Conservation (phyloP, 2,888 invertebrate species). For the Ectropis crepuscularia region DNA sequence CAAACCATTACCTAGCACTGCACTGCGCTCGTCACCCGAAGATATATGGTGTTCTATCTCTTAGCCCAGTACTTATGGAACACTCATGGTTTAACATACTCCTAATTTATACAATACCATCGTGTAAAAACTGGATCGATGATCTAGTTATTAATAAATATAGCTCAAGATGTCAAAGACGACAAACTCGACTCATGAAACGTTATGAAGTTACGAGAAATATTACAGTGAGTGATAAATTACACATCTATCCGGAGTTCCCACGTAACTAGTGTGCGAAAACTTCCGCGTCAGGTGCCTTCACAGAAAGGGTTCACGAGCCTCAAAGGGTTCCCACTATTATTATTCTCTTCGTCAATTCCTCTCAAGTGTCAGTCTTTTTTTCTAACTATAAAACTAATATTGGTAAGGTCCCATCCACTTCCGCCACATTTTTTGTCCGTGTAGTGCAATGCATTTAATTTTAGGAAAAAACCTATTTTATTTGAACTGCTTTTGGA, state of each 20-base stretch:
- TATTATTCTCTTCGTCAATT: constrained; percentile 80
- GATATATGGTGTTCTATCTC: too few relatives aligned
- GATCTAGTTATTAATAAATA: too few relatives aligned
- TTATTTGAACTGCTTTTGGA: constrained; percentile 73
- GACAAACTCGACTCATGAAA: not conserved
- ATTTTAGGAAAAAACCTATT: constrained; percentile 68
- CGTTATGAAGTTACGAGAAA: not conserved
- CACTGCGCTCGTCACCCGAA: too few relatives aligned
- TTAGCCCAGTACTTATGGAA: too few relatives aligned
- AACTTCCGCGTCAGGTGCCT: constrained; percentile 82
- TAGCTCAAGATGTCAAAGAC: too few relatives aligned
- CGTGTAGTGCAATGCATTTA: constrained; percentile 67
- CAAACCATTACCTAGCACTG: too few relatives aligned
- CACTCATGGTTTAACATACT: too few relatives aligned
- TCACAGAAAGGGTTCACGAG: constrained; percentile 72
- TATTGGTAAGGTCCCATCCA: constrained; percentile 83
- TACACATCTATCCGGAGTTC: constrained; percentile 56
- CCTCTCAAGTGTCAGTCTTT: constrained; percentile 77
- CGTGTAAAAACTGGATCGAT: too few relatives aligned
- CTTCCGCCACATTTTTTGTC: constrained; percentile 79
- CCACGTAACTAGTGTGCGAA: constrained; percentile 74
- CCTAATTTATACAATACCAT: too few relatives aligned
- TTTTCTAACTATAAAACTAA: constrained; percentile 82
- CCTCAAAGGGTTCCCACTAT: constrained; percentile 75
- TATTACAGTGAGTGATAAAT: constrained; percentile 11